Conservation (phyloP, 2,888 invertebrate genomes). For the Hydraecia micacea region DNA sequence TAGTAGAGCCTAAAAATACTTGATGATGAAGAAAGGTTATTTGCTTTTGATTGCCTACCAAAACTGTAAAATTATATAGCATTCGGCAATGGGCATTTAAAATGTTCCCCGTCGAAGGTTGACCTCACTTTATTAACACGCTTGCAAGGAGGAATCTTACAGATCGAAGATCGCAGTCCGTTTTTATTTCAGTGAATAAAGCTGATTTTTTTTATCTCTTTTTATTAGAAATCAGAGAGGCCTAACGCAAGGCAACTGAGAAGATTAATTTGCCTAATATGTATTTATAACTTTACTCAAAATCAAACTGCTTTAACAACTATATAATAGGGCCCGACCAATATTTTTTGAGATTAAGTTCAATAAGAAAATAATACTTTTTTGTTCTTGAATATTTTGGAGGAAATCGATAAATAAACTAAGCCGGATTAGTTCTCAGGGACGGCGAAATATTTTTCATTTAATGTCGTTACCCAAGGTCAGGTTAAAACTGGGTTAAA, state of each 20-base stretch:
- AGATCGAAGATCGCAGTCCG: not conserved
- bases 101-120: not conserved
- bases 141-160: not conserved
- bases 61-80: not conserved
- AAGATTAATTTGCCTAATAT: not conserved
- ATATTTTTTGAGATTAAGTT: not conserved
- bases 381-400: conserved; percentile 9
- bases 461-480: conserved; percentile 10
- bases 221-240: not conserved
- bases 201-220: not conserved
- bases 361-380: not conserved
- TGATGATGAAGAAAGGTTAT: not conserved
- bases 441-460: conserved; percentile 17
- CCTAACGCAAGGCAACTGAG: not conserved
- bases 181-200: not conserved
- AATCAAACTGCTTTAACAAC: not conserved
- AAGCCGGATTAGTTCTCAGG: conserved; percentile 34
- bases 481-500: conserved; percentile 9
- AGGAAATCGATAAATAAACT: conserved; percentile 48
- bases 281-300: not conserved
- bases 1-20: not conserved
- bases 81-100: not conserved
- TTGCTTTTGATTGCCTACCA: not conserved
- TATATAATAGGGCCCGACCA: not conserved
- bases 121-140: not conserved